These are phyloP conservation scores for Homarus gammarus DNA, from an alignment of 2,888 invertebrate genomes.

Conservation along the genomic window DNA sequence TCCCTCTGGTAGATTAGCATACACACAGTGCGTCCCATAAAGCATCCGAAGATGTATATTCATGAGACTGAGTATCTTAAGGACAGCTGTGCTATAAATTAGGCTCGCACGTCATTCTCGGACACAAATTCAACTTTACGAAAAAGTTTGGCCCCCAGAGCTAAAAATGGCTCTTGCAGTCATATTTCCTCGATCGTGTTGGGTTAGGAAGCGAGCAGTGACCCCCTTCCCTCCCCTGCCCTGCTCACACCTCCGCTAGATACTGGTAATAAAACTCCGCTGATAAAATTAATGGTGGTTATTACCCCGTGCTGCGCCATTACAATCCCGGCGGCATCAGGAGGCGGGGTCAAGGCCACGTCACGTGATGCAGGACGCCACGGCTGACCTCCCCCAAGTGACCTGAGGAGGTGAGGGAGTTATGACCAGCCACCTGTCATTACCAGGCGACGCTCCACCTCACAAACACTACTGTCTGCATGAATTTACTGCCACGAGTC, in stretches of 20 bases:
- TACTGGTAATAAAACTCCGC: neutral
- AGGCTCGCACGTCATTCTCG: slow-evolving; percentile 40
- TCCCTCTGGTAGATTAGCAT: neutral
- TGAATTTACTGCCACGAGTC: slow-evolving; percentile 36
- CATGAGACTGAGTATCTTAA: slow-evolving; percentile 21
- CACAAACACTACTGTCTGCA: slow-evolving; percentile 54
- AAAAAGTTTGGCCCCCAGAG: neutral
- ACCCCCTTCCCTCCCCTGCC: too few relatives aligned
- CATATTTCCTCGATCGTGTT: neutral
- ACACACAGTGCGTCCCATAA: neutral
- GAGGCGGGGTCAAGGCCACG: neutral
- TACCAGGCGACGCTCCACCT: slow-evolving; percentile 33
- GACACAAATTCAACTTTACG: slow-evolving; percentile 34
- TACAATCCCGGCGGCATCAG: neutral
- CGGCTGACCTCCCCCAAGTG: neutral
- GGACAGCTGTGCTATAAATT: slow-evolving; percentile 19
- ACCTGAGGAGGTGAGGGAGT: neutral
- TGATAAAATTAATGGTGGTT: neutral
- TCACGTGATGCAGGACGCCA: neutral
- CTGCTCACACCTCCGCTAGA: neutral
- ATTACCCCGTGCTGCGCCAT: neutral
- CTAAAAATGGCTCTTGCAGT: neutral
- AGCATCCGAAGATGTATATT: neutral
- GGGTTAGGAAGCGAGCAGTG: neutral
- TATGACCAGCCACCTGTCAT: slow-evolving; percentile 36